A percentile compares a stretch with the other conserved stretches of the same genome.
These are phyloP conservation scores for Typhlomys cinereus DNA, from an alignment of 2,113 vertebrate species.

Conservation along the genomic window DNA sequence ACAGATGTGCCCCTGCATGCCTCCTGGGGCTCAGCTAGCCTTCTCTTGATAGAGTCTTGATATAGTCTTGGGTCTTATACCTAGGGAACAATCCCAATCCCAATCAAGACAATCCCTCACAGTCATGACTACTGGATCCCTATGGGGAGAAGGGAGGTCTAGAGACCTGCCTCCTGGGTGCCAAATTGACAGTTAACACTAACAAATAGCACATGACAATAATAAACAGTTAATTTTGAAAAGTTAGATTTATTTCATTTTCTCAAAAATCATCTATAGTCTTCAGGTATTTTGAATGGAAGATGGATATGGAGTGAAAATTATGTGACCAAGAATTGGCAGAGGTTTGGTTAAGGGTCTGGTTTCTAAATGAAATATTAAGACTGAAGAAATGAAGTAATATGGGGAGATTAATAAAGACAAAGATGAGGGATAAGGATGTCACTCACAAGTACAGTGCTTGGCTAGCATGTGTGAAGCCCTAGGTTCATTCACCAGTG, in stretches of 20 bases:
- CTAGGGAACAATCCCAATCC: no score
- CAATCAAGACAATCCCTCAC: no score
- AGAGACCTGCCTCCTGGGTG: no score
- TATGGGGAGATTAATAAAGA: neutral
- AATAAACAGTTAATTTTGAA: neutral
- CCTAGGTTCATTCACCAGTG: neutral
- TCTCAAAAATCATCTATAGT: neutral
- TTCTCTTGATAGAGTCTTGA: no score
- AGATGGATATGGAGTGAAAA: neutral
- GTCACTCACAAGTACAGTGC: neutral
- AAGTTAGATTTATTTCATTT: neutral
- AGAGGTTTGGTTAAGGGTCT: neutral
- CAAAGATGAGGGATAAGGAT: no score
- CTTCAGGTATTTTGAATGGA: neutral
- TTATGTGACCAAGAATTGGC: neutral
- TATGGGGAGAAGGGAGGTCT: no score
- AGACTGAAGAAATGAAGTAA: neutral
- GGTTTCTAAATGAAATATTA: neutral
- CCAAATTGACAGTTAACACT: no score
- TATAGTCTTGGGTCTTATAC: no score
- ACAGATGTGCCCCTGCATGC: no score
- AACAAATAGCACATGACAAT: no score
- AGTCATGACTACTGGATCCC: no score
- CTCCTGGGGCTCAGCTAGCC: no score
- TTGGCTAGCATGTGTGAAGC: neutral